Conservation (phyloP, 1,140 invertebrate genomes). For the Diorhabda carinulata region DNA sequence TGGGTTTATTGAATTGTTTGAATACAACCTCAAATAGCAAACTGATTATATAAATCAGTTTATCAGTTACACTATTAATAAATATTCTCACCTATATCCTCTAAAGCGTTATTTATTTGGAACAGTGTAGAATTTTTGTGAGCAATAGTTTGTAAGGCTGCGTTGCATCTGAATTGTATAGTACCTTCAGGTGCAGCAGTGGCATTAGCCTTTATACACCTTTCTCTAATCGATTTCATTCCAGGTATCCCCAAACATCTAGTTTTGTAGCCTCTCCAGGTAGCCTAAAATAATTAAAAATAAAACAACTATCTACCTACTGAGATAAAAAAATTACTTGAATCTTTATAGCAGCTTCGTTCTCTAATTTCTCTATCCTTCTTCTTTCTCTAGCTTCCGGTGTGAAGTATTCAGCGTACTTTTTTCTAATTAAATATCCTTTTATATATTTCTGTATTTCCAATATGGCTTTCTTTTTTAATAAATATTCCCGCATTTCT, state of each 20-base stretch:
- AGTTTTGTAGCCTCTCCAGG: constrained; percentile 59
- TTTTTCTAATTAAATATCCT: constrained; percentile 52
- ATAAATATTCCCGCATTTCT: constrained; percentile 9
- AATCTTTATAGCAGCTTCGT: constrained; percentile 57
- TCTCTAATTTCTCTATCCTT: constrained; percentile 41
- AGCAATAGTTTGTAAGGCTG: constrained; percentile 49
- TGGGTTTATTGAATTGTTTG: too few species aligned
- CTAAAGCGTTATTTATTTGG: constrained; percentile 50
- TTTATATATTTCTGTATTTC: constrained; percentile 46
- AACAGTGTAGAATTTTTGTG: constrained; percentile 46
- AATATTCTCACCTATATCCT: constrained; percentile 42
- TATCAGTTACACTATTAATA: background rate
- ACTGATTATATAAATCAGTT: too few species aligned
- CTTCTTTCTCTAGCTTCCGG: constrained; percentile 49
- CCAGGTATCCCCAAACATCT: constrained; percentile 46
- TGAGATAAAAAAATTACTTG: constrained; percentile 48
- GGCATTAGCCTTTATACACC: constrained; percentile 49
- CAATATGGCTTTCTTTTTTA: constrained; percentile 33
- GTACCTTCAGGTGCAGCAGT: constrained; percentile 49
- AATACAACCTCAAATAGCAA: too few species aligned
- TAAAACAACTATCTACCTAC: background rate
- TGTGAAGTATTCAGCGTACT: constrained; percentile 35
- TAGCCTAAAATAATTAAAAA: constrained; percentile 45
- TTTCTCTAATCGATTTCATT: constrained; percentile 48
- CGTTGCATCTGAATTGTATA: constrained; percentile 42